These are phyloP conservation scores for Apomyelois bistriatella DNA, from an alignment of 2,888 invertebrate genomes.

Conservation along the genomic window DNA sequence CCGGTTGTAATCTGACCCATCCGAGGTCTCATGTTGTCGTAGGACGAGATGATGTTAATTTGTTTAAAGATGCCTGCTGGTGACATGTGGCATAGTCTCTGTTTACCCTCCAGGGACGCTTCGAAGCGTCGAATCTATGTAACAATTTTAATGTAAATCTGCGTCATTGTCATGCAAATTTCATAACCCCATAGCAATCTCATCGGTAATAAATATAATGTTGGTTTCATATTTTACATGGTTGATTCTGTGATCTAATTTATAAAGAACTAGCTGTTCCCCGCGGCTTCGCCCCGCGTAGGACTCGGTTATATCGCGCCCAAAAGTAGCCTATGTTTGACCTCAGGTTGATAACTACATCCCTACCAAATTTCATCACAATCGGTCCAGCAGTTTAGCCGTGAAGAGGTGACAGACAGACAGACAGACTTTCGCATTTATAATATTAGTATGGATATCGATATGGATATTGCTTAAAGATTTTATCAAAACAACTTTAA, in stretches of 20 bases:
- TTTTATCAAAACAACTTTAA: too few relatives aligned
- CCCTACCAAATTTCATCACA: too few relatives aligned
- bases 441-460: too few relatives aligned
- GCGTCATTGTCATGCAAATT: conserved; percentile 10
- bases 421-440: too few relatives aligned
- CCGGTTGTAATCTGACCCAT: conserved; percentile 31
- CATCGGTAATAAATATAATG: not conserved
- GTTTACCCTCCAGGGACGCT: not conserved
- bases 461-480: too few relatives aligned
- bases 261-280: not conserved
- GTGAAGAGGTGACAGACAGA: too few relatives aligned
- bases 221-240: not conserved
- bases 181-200: conserved; percentile 7
- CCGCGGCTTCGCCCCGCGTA: too few relatives aligned
- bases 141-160: conserved; percentile 8
- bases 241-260: not conserved
- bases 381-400: too few relatives aligned
- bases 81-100: conserved; percentile 1
- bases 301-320: too few relatives aligned
- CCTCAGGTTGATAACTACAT: too few relatives aligned
- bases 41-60: conserved; percentile 17
- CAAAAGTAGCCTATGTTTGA: too few relatives aligned
- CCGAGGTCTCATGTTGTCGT: conserved; percentile 21
- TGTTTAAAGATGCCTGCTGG: conserved; percentile 12
- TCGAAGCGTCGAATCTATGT: conserved; percentile 5